Conservation (phyloP, 2,797 vertebrate species). For the Scolopax bukidnonensis region DNA sequence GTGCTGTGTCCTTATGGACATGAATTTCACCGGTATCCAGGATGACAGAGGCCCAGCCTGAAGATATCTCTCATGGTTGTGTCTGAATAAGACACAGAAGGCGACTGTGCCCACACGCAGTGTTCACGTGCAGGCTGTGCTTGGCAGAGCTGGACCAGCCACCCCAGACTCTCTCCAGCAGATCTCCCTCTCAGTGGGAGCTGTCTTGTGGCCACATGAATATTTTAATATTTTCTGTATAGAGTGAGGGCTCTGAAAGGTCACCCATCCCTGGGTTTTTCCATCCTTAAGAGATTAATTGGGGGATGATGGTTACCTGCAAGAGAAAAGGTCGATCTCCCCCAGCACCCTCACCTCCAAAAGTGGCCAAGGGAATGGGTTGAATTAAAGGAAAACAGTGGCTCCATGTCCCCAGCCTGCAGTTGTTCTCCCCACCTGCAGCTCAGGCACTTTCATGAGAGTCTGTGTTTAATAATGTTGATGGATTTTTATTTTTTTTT, state of each 20-base stretch:
- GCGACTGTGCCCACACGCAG: fast-evolving
- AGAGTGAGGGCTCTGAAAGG: neutral
- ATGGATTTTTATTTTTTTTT: neutral
- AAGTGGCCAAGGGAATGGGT: neutral
- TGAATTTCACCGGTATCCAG: neutral
- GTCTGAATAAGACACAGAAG: neutral
- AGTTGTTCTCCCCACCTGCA: neutral
- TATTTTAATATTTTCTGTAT: neutral
- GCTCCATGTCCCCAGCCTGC: neutral
- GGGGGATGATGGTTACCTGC: neutral
- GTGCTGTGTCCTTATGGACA: neutral
- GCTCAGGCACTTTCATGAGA: neutral
- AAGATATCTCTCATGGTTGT: neutral
- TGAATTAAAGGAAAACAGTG: neutral
- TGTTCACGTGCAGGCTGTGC: neutral
- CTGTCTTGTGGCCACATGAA: neutral
- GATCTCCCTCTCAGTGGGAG: neutral
- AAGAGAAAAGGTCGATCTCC: neutral
- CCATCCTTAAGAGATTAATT: neutral
- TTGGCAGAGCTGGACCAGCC: neutral
- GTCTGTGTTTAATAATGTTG: neutral
- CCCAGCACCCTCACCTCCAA: neutral
- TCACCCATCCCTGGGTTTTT: neutral
- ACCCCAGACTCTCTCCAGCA: neutral
- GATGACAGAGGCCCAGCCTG: neutral